A percentile compares a stretch with the other conserved stretches of the same genome.
phyloP scores from a whole-genome alignment of 2,888 invertebrate species.

The Chromoteleia sp. region DNA sequence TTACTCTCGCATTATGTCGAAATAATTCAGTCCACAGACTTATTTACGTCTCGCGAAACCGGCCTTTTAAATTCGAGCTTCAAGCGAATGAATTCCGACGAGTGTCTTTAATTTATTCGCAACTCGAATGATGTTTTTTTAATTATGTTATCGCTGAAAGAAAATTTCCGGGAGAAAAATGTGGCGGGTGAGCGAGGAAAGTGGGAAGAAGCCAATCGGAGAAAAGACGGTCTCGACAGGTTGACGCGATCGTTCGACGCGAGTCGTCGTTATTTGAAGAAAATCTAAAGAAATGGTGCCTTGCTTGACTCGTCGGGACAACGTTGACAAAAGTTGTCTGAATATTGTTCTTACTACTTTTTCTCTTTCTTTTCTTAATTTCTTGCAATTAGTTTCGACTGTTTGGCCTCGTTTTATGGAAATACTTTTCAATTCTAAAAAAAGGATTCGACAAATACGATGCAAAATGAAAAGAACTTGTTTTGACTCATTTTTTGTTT shows the following conservation, averaged over 20 bases:
- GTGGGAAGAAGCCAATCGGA: not conserved
- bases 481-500: too few relatives aligned
- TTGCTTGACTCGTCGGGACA: slow-evolving; percentile 9
- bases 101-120: slow-evolving; percentile 35
- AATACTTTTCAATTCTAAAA: too few relatives aligned
- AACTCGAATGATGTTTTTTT: slow-evolving; percentile 28
- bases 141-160: slow-evolving; percentile 20
- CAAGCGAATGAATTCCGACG: slow-evolving; percentile 29
- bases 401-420: not conserved
- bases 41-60: slow-evolving; percentile 20
- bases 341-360: too few relatives aligned
- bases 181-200: not conserved
- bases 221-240: too few relatives aligned
- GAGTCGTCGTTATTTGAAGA: slow-evolving; percentile 1
- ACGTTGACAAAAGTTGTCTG: slow-evolving; percentile 14
- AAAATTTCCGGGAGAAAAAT: too few relatives aligned
- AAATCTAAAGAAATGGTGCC: slow-evolving; percentile 13
- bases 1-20: slow-evolving; percentile 27
- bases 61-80: slow-evolving; percentile 13
- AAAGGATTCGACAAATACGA: too few relatives aligned
- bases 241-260: slow-evolving; percentile 6
- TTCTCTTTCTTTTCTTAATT: too few relatives aligned
- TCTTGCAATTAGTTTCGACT: not conserved
- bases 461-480: too few relatives aligned
- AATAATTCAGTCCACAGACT: slow-evolving; percentile 48